Evolutionary conservation across 2,888 invertebrate species (phyloP), one percentile per base, ranked within the genome.

Genomic region (Pyrrhia umbra): DNA sequence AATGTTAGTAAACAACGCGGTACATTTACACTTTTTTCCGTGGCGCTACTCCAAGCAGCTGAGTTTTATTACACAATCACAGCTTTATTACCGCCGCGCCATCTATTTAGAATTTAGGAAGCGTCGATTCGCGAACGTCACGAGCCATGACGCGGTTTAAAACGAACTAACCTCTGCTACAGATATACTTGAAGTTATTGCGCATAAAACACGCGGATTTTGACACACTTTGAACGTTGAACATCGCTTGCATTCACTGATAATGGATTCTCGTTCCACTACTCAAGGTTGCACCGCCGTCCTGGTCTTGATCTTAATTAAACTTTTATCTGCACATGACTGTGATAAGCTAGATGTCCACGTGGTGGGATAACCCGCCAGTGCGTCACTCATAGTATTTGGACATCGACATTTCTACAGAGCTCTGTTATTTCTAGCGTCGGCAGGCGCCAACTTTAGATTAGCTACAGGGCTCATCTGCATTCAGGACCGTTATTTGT

Each of bases 401-500:
- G 88, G 85, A 83, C 87, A 88, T 90, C 90, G 93, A 91, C 92
- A 90, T 90, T 90, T 90, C 81, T 88, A 85, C 82, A 79, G 82
- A 85, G 89, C 87, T 86, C 76, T 85, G 90, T 90, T 93, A 93
- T 94, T 94, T 92, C 89, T 90, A 90, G 90, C 89, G 75, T 69
- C 83, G 85, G 80, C 85, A 82, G 88, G 87, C 90, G 91, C 91
- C 91, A 90, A 92, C 90, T 90, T 89, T 90, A 92, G 90, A 92
- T 88, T 90, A 82, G 89, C 86, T 76, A 82, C 89, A 89, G 90
- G 87, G 90, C 91, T 91, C 92, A 90, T 90, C 87, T 91, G 90
- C 89, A 90, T 90, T 89, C 90, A 88, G 85, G 77, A 80, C 83
- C 85, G 90, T 87, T 90, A 91, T 92, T 90, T 90, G 89, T 86